These are phyloP conservation scores for Psammodynastes pulverulentus DNA, from an alignment of 2,113 vertebrate genomes.

Conservation along the genomic window DNA sequence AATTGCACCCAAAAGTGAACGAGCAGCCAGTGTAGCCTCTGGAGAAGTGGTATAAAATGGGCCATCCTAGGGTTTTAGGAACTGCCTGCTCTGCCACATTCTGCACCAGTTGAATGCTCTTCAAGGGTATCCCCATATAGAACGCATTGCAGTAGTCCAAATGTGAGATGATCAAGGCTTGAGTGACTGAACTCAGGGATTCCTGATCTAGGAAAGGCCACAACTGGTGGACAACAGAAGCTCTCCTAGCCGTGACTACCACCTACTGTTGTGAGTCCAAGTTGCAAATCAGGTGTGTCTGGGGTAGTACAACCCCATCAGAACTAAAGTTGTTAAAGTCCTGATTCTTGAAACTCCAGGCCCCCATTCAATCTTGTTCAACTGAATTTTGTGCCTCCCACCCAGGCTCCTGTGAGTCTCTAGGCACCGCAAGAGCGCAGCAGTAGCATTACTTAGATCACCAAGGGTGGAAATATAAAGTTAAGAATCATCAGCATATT, in stretches of 20 bases:
- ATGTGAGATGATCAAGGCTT: too few species aligned
- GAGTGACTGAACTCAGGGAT: too few species aligned
- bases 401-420: too few species aligned
- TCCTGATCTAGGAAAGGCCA: too few species aligned
- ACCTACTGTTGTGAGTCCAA: not conserved
- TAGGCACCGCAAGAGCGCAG: not conserved
- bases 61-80: too few species aligned
- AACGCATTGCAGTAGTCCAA: not conserved
- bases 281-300: not conserved
- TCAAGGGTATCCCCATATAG: not conserved
- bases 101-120: not conserved
- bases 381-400: too few species aligned
- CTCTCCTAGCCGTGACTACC: too few species aligned
- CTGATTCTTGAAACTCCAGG: not conserved
- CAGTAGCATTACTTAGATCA: not conserved
- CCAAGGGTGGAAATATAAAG: not conserved
- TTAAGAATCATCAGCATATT: not conserved
- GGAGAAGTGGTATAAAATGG: too few species aligned
- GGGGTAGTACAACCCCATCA: not conserved
- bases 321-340: not conserved
- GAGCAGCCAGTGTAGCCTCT: too few species aligned
- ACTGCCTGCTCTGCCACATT: not conserved
- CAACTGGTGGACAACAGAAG: too few species aligned
- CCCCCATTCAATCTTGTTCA: too few species aligned
- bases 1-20: not conserved